Evolutionary conservation across 2,797 vertebrate genomes (phyloP).

Genomic region (Stomatorhinus walkeri): DNA sequence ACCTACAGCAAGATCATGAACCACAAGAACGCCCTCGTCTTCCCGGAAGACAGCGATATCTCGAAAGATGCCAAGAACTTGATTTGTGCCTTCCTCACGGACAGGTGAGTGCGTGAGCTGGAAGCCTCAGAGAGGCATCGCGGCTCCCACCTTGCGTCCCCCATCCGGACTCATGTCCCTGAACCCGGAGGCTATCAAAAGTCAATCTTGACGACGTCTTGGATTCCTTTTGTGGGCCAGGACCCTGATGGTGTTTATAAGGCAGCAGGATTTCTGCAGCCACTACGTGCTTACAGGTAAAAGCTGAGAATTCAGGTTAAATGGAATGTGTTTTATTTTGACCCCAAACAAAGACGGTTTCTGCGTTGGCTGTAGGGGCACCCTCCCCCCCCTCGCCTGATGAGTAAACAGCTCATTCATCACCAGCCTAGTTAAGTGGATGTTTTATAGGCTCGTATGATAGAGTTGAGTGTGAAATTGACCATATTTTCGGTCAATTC

Average conservation of each 20-base stretch:
- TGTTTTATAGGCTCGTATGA: not conserved
- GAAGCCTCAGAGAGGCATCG: not conserved
- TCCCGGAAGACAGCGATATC: conserved; percentile 93
- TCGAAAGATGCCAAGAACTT: conserved; percentile 97
- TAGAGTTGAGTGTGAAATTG: not conserved
- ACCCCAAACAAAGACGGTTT: not conserved
- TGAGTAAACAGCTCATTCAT: not conserved
- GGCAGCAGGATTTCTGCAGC: not conserved
- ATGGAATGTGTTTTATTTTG: not conserved
- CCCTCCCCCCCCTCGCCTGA: not conserved
- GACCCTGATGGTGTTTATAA: not conserved
- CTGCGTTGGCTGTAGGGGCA: not conserved
- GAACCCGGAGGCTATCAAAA: not conserved
- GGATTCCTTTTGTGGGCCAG: not conserved
- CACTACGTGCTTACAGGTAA: not conserved
- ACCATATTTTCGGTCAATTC: not conserved
- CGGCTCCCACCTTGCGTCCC: not conserved
- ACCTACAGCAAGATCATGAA: conserved; percentile 99
- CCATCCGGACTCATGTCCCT: not conserved
- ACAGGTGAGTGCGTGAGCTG: conserved; percentile 68
- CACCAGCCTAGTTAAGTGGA: not conserved
- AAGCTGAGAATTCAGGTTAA: not conserved
- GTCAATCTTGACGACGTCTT: not conserved
- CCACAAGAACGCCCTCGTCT: conserved; percentile 94
- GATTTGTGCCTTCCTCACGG: conserved; percentile 94